Conservation (phyloP, 2,888 invertebrate species). For the Cantharis rustica region DNA sequence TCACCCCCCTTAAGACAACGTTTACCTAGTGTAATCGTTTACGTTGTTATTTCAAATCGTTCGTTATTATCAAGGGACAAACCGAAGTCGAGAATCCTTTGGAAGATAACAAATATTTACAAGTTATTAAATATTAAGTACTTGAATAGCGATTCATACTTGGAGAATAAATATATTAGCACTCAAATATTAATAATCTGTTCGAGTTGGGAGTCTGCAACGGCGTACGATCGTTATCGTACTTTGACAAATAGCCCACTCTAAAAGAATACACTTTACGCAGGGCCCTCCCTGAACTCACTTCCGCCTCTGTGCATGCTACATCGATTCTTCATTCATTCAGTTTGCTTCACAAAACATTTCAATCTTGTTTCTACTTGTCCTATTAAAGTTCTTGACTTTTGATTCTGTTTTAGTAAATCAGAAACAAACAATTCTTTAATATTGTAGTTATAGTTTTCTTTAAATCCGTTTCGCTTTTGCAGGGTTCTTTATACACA, state of each 20-base stretch:
- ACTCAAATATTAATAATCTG: slow-evolving; percentile 35
- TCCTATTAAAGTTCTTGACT: slow-evolving; percentile 30
- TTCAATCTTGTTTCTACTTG: slow-evolving; percentile 43
- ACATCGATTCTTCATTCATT: slow-evolving; percentile 44
- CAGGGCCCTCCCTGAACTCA: slow-evolving; percentile 34
- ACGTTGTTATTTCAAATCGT: slow-evolving; percentile 22
- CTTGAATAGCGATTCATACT: slow-evolving; percentile 16
- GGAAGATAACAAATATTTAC: slow-evolving; percentile 27
- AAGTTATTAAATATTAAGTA: slow-evolving; percentile 27
- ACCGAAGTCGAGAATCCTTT: slow-evolving; percentile 17
- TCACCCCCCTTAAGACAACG: neutral
- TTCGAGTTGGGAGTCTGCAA: slow-evolving; percentile 21
- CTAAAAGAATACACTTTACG: slow-evolving; percentile 42
- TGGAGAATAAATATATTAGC: slow-evolving; percentile 29
- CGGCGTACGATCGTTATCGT: slow-evolving; percentile 37
- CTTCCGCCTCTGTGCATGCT: slow-evolving; percentile 43
- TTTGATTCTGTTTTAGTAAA: slow-evolving; percentile 23
- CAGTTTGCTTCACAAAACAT: slow-evolving; percentile 45
- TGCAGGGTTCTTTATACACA: neutral
- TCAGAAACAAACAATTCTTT: slow-evolving; percentile 25
- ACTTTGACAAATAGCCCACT: slow-evolving; percentile 44
- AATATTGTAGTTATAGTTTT: slow-evolving; percentile 7
- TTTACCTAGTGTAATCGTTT: slow-evolving; percentile 12
- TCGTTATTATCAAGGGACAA: slow-evolving; percentile 27
- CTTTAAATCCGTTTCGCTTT: neutral